Evolutionary conservation across 2,888 invertebrate genomes (phyloP), one percentile per base, ranked within the genome.

Genomic region (Lycia hirtaria): DNA sequence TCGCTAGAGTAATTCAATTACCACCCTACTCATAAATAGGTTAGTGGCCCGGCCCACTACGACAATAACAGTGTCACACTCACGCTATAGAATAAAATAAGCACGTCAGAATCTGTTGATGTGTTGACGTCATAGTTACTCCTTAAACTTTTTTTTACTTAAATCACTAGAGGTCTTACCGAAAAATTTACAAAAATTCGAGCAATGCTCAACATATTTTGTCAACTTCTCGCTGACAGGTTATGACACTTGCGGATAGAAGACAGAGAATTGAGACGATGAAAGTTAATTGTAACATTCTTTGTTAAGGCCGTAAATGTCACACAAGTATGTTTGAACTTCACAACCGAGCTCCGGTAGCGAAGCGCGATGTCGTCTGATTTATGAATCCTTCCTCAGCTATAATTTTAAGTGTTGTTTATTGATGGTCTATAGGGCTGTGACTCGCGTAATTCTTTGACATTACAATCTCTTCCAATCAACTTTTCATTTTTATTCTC

Each of bases 21-120:
- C 79, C 75, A 75, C 75, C 73, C 76, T 65, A 65, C 72, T 78
- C 76, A 78, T 84, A 82, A 85, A 85, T 84, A 82, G 84, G 85
- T 85, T 86, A 85, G 79, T 82, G 77, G 81, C 82, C 80, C 76
- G 82, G 78, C 82, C 43, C 81, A 80, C 80, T 70, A 70, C 69
- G 68, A 38, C 62, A 60, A 15, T 9, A 47, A 10, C 30, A 47
- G 62, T 69, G 63, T 71, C 71, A 64, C 63, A 64, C 69, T 12
- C 28, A 14, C 24, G 1, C 12, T n/a, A 26, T 17, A 41, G 22
- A 24, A 19, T 3, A 2, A 10, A 22, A 3, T 19, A 14, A 5
- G 1, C 24, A 40, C n/a, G 22, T 40, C 10, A 3, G 41, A 15
- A 41, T 41, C 24, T 24, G 15, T 26, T 15, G 4, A 12, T 1